phyloP scores from a whole-genome alignment of 2,888 invertebrate genomes.

The Mesorhabditis belari region DNA sequence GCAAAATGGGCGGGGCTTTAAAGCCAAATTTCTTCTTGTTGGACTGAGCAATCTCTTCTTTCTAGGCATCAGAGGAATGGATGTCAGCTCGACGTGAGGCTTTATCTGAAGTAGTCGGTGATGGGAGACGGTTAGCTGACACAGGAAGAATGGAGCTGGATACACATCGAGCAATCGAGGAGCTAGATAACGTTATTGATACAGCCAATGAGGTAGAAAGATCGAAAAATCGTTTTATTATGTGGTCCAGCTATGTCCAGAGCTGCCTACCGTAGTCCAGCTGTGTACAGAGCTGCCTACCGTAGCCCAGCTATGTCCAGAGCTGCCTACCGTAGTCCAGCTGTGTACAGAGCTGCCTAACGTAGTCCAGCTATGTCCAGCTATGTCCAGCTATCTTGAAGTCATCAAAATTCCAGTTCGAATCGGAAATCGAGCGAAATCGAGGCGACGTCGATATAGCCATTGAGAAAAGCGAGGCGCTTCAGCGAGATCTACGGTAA shows the following conservation, averaged over 20 bases:
- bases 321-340: too few species aligned
- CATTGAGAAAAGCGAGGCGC: constrained; percentile 1
- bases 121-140: constrained; percentile 39
- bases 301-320: too few species aligned
- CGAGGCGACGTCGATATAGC: constrained; percentile 14
- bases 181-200: constrained; percentile 37
- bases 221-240: too few species aligned
- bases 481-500: neutral
- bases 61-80: constrained; percentile 17
- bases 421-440: constrained; percentile 8
- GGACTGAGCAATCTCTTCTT: too few species aligned
- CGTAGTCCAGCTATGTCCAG: too few species aligned
- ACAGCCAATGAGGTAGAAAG: constrained; percentile 11
- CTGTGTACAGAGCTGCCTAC: too few species aligned
- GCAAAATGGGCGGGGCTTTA: too few species aligned
- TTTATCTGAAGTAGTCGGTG: constrained; percentile 36
- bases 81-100: constrained; percentile 12
- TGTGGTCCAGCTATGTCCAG: too few species aligned
- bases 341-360: too few species aligned
- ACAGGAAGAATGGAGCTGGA: constrained; percentile 43
- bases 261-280: too few species aligned
- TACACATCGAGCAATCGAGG: constrained; percentile 39
- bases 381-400: neutral
- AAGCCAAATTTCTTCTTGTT: too few species aligned
- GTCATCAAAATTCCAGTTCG: neutral